Percentiles rank a stretch among this genome's conserved stretches.
These are phyloP conservation scores for Pelochelys cantorii DNA, from an alignment of 2,797 vertebrate genomes.

Conservation along the genomic window DNA sequence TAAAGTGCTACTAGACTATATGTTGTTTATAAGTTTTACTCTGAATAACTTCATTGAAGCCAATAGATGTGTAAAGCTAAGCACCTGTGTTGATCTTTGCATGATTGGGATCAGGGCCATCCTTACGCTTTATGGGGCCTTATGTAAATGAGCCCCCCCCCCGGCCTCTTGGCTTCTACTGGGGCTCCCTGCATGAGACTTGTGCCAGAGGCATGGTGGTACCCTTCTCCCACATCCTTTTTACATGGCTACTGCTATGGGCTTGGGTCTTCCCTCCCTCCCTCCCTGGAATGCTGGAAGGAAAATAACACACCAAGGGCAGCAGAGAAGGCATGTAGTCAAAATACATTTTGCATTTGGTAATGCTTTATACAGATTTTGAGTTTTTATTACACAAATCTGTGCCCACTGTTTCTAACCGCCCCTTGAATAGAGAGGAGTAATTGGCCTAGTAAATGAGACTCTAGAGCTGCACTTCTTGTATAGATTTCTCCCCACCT, in stretches of 20 bases:
- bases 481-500: slow-evolving; percentile 7
- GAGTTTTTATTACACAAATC: background rate
- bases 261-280: no score
- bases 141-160: no score
- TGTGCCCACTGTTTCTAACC: background rate
- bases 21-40: background rate
- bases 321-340: background rate
- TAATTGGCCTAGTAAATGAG: background rate
- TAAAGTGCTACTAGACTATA: no score
- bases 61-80: background rate
- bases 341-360: background rate
- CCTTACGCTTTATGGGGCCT: no score
- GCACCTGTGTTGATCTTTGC: fast-evolving
- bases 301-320: background rate
- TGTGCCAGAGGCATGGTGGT: no score
- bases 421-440: background rate
- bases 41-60: background rate
- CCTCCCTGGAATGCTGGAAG: background rate
- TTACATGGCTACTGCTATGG: no score
- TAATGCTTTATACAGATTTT: background rate
- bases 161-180: no score
- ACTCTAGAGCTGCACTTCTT: background rate
- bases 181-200: no score
- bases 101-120: background rate
- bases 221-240: no score